phyloP scores from a whole-genome alignment of 2,888 invertebrate species.

The Ferrisia virgata region DNA sequence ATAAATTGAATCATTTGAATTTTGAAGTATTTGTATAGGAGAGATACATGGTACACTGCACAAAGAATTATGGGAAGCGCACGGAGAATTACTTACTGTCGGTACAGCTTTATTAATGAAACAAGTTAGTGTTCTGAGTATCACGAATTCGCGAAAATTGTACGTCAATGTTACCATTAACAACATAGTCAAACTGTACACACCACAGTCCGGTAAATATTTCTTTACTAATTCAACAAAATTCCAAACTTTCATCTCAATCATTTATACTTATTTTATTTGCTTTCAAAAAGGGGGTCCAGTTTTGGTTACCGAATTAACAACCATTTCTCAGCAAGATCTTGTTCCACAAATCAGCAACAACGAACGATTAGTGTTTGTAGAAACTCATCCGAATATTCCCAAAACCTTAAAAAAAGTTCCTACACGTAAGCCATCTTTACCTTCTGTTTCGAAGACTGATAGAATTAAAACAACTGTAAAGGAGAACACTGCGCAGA shows the following conservation, averaged over 20 bases:
- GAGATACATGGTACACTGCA: constrained; percentile 56
- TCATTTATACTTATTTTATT: background rate
- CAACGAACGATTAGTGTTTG: background rate
- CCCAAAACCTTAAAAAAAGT: background rate
- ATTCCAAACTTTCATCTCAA: constrained; percentile 16
- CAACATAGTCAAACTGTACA: constrained; percentile 50
- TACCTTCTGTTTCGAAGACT: background rate
- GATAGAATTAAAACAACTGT: background rate
- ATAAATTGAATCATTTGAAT: no score
- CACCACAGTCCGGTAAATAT: constrained; percentile 38
- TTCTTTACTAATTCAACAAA: background rate
- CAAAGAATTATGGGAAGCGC: constrained; percentile 53
- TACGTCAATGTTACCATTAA: constrained; percentile 51
- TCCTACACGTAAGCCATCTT: background rate
- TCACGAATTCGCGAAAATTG: constrained; percentile 49
- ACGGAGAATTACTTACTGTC: constrained; percentile 49
- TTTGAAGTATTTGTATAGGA: constrained; percentile 50
- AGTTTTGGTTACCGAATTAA: background rate
- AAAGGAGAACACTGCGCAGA: background rate
- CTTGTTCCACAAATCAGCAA: background rate
- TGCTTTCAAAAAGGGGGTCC: background rate
- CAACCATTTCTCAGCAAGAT: background rate
- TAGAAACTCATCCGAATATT: background rate
- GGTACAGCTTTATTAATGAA: constrained; percentile 51
- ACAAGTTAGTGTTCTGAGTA: constrained; percentile 50